Evolutionary conservation across 2,888 invertebrate genomes (phyloP).

Genomic region (Catocala sponsa): DNA sequence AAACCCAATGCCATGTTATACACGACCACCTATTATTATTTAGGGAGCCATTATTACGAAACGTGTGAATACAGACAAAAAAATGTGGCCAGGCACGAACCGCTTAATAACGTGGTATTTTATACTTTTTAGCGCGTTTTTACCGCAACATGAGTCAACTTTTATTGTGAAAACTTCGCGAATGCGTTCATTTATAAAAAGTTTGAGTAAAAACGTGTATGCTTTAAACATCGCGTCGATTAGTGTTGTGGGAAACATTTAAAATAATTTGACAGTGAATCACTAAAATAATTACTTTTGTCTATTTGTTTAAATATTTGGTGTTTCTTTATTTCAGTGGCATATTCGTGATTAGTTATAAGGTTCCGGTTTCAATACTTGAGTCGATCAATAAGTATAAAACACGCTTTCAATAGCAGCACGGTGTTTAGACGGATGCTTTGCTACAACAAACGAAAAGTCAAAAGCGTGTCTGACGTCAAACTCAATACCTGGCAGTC

Average conservation of each 20-base stretch:
- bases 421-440: no score
- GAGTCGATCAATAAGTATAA: no score
- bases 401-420: no score
- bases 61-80: constrained; percentile 51
- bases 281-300: background rate
- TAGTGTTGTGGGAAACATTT: background rate
- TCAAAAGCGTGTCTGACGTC: no score
- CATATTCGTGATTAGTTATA: no score
- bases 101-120: constrained; percentile 32
- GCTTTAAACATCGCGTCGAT: constrained; percentile 1
- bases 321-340: no score
- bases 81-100: constrained; percentile 45
- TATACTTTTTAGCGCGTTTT: constrained; percentile 15
- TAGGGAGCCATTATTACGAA: constrained; percentile 47
- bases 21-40: constrained; percentile 57
- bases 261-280: background rate
- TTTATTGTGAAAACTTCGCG: constrained; percentile 23
- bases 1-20: constrained; percentile 53
- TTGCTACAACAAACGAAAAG: no score
- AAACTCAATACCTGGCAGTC: no score
- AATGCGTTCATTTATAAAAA: constrained; percentile 12
- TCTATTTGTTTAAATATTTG: background rate
- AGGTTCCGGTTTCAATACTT: no score
- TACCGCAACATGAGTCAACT: constrained; percentile 30
- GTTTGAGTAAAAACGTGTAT: constrained; percentile 7